Percentiles rank a stretch among this genome's conserved stretches.
Evolutionary conservation across 1,140 invertebrate species (phyloP).

Genomic region (Halesus radiatus): DNA sequence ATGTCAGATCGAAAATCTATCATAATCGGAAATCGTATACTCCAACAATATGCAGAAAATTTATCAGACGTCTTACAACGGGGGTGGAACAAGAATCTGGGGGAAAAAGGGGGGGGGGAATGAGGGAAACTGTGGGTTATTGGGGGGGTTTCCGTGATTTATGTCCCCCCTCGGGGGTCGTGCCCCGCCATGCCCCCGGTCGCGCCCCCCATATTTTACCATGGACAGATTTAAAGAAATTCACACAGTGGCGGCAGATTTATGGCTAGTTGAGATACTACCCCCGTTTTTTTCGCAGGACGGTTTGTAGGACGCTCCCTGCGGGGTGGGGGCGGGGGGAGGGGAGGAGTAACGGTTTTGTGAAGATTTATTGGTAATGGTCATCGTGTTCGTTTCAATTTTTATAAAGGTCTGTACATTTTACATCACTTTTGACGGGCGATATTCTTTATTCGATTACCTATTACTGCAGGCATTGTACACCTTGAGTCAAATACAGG

Average conservation of each 20-base stretch:
- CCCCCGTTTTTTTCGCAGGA: conserved; percentile 19
- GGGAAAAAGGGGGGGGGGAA: neutral
- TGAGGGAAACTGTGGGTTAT: neutral
- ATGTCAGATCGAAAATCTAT: conserved; percentile 31
- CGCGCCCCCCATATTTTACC: conserved; percentile 53
- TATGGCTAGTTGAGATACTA: conserved; percentile 44
- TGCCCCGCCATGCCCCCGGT: conserved; percentile 34
- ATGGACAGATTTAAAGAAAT: conserved; percentile 58
- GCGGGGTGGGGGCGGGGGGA: too few species aligned
- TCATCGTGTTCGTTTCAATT: conserved; percentile 5
- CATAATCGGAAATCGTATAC: conserved; percentile 42
- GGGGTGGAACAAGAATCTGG: conserved; percentile 18
- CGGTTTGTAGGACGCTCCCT: conserved; percentile 16
- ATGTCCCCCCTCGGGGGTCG: conserved; percentile 46
- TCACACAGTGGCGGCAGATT: conserved; percentile 50
- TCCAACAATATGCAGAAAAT: conserved; percentile 41
- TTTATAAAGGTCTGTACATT: neutral
- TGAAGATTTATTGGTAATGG: conserved; percentile 1
- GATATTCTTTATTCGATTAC: too few species aligned
- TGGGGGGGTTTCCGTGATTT: conserved; percentile 45
- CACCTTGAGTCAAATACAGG: too few species aligned
- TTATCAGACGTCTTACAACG: conserved; percentile 46
- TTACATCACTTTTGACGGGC: neutral
- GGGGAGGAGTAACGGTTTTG: conserved; percentile 1
- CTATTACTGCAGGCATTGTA: too few species aligned